A percentile compares a stretch with the other conserved stretches of the same genome.
Conservation (phyloP, 2,113 vertebrate species). For the Holacanthus passer region DNA sequence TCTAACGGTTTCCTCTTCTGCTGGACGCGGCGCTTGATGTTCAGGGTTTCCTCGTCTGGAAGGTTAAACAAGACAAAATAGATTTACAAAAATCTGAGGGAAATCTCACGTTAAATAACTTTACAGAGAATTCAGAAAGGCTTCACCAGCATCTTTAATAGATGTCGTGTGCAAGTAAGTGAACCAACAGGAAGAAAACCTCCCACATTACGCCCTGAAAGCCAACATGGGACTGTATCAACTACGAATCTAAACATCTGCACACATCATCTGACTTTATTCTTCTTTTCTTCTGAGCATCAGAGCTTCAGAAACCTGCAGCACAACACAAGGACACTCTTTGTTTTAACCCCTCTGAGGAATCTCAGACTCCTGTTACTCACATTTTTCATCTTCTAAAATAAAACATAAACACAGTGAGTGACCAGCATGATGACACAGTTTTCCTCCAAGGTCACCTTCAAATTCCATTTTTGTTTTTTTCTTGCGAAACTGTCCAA, state of each 20-base stretch:
- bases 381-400: not conserved
- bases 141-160: no score
- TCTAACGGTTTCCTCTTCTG: conserved; percentile 75
- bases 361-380: no score
- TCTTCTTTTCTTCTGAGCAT: not conserved
- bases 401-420: not conserved
- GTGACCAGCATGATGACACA: not conserved
- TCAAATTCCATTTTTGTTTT: no score
- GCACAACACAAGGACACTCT: not conserved
- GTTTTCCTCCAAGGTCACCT: not conserved
- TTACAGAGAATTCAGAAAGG: no score
- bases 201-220: not conserved
- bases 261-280: not conserved
- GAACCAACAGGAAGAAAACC: no score
- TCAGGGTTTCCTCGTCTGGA: conserved; percentile 52
- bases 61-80: not conserved
- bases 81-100: no score
- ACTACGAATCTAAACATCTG: not conserved
- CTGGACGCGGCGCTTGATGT: conserved; percentile 75
- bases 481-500: fast-evolving
- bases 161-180: no score
- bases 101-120: no score
- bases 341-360: not conserved
- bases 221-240: not conserved
- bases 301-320: not conserved